phyloP scores from a whole-genome alignment of 2,888 invertebrate species.

The Blastobasis lacticolella region DNA sequence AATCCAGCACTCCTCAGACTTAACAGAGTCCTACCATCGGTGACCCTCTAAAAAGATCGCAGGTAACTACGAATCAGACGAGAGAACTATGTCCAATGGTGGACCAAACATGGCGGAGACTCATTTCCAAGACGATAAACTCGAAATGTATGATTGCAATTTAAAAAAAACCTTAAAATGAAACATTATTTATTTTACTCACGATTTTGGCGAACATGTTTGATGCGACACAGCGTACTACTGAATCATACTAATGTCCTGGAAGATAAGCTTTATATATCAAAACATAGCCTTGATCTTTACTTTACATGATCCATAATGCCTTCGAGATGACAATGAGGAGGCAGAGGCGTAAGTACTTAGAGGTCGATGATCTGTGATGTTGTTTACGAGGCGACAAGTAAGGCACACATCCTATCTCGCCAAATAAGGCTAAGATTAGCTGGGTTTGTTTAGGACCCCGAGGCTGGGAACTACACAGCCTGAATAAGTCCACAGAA shows the following conservation, averaged over 20 bases:
- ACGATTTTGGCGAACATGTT: conserved; percentile 20
- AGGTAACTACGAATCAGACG: no score
- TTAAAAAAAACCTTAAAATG: no score
- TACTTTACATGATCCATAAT: conserved; percentile 28
- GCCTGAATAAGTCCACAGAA: no score
- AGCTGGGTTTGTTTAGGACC: not conserved
- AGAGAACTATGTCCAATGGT: no score
- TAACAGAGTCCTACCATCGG: no score
- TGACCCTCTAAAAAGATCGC: no score
- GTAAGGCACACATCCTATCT: conserved; percentile 27
- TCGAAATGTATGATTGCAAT: no score
- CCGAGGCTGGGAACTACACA: no score
- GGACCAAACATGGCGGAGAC: no score
- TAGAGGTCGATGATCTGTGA: conserved; percentile 34
- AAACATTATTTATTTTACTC: conserved; percentile 5
- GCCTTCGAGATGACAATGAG: conserved; percentile 31
- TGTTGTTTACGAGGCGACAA: conserved; percentile 20
- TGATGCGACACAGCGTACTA: conserved; percentile 9
- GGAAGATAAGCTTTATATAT: conserved; percentile 38
- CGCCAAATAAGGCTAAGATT: conserved; percentile 25
- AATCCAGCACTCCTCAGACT: no score
- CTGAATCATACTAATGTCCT: conserved; percentile 14
- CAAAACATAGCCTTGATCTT: conserved; percentile 47
- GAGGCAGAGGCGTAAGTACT: conserved; percentile 19
- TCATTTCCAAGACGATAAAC: no score